phyloP scores from a whole-genome alignment of 2,113 vertebrate species.

The Alces alces region DNA sequence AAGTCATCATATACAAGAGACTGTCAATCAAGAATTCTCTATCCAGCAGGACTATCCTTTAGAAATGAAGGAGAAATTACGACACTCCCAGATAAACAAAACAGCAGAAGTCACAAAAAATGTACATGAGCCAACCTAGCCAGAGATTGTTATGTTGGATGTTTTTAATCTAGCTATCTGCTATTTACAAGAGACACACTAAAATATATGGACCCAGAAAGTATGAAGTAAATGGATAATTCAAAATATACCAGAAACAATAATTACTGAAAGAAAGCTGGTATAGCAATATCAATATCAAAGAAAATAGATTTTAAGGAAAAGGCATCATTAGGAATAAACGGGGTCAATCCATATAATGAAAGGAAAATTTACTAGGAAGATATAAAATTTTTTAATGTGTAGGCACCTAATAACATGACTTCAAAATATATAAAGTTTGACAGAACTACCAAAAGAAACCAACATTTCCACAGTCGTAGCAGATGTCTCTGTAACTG shows the following conservation, averaged over 20 bases:
- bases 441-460: not conserved
- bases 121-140: not conserved
- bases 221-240: not conserved
- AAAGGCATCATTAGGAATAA: not conserved
- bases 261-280: not conserved
- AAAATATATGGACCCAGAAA: not conserved
- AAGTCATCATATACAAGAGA: not conserved
- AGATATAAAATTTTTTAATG: not conserved
- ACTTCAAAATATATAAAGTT: not conserved
- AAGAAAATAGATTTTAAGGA: not conserved
- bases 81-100: not conserved
- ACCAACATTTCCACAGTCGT: not conserved
- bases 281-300: not conserved
- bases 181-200: not conserved
- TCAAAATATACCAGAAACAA: not conserved
- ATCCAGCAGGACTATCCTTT: not conserved
- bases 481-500: not conserved
- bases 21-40: not conserved
- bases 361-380: not conserved
- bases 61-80: not conserved
- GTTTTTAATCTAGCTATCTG: not conserved
- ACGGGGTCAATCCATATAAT: not conserved
- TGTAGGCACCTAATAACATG: not conserved
- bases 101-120: not conserved
- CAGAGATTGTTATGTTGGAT: not conserved